phyloP scores from a whole-genome alignment of 2,797 vertebrate species.

The Gila robusta region DNA sequence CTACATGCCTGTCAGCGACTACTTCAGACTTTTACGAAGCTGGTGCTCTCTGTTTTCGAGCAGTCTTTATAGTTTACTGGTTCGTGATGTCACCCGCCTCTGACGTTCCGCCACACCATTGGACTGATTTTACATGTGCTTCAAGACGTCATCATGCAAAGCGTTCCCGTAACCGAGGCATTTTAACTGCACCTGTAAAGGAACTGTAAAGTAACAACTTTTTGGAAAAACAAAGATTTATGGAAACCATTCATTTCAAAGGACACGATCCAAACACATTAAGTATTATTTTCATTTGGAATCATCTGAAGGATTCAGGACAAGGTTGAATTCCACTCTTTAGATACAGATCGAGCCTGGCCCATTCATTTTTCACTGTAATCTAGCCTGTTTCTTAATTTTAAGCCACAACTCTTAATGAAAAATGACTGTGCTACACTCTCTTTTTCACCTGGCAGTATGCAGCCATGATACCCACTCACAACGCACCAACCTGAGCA shows the following conservation, averaged over 20 bases:
- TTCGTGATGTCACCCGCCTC: too few species aligned
- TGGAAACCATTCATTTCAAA: neutral
- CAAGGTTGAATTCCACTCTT: slow-evolving; percentile 34
- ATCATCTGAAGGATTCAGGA: slow-evolving; percentile 16
- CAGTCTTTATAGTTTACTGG: too few species aligned
- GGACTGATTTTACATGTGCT: too few species aligned
- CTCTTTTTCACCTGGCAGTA: slow-evolving; percentile 57
- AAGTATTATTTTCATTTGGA: neutral
- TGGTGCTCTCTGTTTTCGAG: too few species aligned
- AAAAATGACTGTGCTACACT: slow-evolving; percentile 50
- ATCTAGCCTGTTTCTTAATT: slow-evolving; percentile 48
- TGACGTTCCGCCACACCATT: too few species aligned
- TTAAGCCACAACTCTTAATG: slow-evolving; percentile 36
- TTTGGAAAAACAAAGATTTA: too few species aligned
- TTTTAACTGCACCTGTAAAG: neutral
- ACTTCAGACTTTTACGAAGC: too few species aligned
- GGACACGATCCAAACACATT: neutral
- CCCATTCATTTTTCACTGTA: slow-evolving; percentile 46
- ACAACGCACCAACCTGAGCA: slow-evolving; percentile 38
- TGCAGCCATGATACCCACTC: slow-evolving; percentile 36
- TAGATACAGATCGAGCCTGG: slow-evolving; percentile 29
- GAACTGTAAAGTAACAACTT: neutral
- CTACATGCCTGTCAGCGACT: too few species aligned
- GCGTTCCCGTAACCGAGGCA: too few species aligned
- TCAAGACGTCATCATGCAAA: too few species aligned